phyloP scores from a whole-genome alignment of 2,888 invertebrate species.

The Marronus borbonicus region DNA sequence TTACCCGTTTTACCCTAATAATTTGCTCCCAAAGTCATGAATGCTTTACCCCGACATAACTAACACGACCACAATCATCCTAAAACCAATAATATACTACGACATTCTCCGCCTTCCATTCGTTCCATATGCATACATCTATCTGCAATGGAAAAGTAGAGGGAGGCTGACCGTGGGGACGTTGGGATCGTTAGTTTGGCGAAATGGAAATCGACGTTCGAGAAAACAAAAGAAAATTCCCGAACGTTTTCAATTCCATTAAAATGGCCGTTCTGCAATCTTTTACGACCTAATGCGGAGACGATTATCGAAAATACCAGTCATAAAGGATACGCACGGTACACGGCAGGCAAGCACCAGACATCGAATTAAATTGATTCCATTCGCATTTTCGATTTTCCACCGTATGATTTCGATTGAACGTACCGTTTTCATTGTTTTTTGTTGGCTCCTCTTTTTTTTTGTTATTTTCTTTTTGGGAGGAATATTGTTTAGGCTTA shows the following conservation, averaged over 20 bases:
- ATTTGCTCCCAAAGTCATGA: too few relatives aligned
- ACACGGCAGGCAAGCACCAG: background rate
- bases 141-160: too few relatives aligned
- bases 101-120: too few relatives aligned
- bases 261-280: constrained; percentile 22
- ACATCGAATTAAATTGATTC: constrained; percentile 24
- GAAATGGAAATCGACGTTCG: constrained; percentile 6
- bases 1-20: too few relatives aligned
- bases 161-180: too few relatives aligned
- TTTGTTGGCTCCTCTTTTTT: too few relatives aligned
- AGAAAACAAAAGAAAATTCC: constrained; percentile 4
- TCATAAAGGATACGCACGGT: constrained; percentile 15
- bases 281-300: constrained; percentile 35
- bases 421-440: background rate
- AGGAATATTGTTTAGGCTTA: background rate
- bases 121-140: too few relatives aligned
- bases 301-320: constrained; percentile 41
- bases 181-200: too few relatives aligned
- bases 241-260: constrained; percentile 2
- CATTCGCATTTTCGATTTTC: constrained; percentile 35
- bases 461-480: background rate
- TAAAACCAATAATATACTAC: too few relatives aligned
- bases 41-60: too few relatives aligned
- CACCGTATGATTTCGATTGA: constrained; percentile 8
- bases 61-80: too few relatives aligned